phyloP scores from a whole-genome alignment of 1,140 invertebrate species.

The Drosophila arizonae region DNA sequence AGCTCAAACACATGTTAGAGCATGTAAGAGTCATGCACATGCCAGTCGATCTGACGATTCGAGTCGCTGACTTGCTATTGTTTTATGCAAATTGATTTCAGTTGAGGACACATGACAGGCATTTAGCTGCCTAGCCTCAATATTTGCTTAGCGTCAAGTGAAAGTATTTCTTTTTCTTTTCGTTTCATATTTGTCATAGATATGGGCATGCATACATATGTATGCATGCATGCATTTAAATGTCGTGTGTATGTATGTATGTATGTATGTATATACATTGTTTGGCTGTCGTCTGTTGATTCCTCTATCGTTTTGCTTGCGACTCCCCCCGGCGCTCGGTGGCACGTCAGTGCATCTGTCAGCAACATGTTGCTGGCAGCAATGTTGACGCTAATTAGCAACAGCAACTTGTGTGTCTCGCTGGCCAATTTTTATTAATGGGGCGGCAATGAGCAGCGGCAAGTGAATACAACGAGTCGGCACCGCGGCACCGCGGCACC shows the following conservation, averaged over 20 bases:
- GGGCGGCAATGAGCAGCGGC: constrained; percentile 50
- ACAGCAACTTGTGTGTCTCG: constrained; percentile 22
- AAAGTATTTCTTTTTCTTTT: constrained; percentile 46
- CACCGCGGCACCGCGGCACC: constrained; percentile 31
- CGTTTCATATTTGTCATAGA: not conserved
- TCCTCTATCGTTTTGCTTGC: not conserved
- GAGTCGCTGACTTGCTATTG: constrained; percentile 3
- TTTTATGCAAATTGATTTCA: constrained; percentile 66
- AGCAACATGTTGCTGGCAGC: constrained; percentile 73
- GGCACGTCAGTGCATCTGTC: constrained; percentile 62
- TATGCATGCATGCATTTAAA: too few relatives aligned
- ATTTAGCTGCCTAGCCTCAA: constrained; percentile 42
- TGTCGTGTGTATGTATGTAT: too few relatives aligned
- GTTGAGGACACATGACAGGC: constrained; percentile 68
- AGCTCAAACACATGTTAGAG: not conserved
- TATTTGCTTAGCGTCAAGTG: constrained; percentile 73
- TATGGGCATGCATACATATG: not conserved
- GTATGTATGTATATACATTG: too few relatives aligned
- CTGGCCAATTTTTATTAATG: constrained; percentile 43
- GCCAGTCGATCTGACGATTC: not conserved
- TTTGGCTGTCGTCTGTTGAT: too few relatives aligned
- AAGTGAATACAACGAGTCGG: constrained; percentile 38
- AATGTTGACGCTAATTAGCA: constrained; percentile 75
- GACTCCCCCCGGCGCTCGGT: not conserved
- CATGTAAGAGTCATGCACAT: not conserved